Conservation (phyloP, 2,113 vertebrate species). For the Apus apus region DNA sequence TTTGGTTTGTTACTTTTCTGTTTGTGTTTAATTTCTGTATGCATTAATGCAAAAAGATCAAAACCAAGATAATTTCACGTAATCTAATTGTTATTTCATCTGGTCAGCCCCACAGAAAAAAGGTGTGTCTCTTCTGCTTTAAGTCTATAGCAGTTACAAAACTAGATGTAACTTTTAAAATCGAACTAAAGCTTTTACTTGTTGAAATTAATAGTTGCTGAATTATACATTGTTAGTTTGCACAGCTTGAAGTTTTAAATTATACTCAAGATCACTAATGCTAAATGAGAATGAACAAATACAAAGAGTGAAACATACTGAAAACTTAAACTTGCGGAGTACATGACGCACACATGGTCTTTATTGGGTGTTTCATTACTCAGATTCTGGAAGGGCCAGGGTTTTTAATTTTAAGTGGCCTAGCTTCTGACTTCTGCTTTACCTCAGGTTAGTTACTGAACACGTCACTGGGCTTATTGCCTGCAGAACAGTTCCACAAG, state of each 20-base stretch:
- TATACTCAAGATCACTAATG: neutral
- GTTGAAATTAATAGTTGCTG: neutral
- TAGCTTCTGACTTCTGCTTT: neutral
- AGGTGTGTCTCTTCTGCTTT: neutral
- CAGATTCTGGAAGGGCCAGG: neutral
- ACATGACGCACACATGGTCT: neutral
- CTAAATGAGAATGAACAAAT: neutral
- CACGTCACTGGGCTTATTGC: neutral
- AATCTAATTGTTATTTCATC: neutral
- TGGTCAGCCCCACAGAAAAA: neutral
- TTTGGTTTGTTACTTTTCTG: neutral
- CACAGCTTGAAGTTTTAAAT: neutral
- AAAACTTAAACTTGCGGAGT: neutral
- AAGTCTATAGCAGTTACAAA: neutral
- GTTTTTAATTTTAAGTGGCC: neutral
- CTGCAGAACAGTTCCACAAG: neutral
- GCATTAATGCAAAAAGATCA: neutral
- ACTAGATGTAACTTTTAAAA: neutral
- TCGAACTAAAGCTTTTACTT: neutral
- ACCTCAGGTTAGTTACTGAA: neutral
- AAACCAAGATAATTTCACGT: neutral
- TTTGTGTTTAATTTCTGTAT: neutral
- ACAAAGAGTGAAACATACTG: neutral
- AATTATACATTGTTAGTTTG: neutral
- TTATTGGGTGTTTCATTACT: neutral